Base-by-base conservation (phyloP, 2,113 vertebrate species). In the Taxidea taxus region DNA sequence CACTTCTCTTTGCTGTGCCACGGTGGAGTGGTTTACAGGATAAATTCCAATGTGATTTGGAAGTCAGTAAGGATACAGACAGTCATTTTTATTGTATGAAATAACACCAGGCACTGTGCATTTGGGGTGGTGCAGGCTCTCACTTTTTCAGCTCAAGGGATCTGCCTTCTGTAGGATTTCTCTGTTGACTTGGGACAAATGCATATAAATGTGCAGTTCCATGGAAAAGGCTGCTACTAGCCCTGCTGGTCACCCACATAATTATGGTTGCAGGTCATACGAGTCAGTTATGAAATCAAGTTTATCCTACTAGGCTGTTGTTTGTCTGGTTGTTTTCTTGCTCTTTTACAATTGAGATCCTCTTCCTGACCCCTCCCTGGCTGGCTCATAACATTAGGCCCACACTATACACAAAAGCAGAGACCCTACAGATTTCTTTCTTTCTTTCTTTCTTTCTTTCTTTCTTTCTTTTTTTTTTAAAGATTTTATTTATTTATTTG, bases 201-300 rank as follows among this genome's bases (percentile, higher is more conserved):
- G n/a, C 1, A 20, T 2, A 16, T 15, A 2, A 68, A 44, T 81
- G 29, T 60, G 31, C 1, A 72, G 11, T 72, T 51, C 3, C 2
- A 6, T 14, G 6, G 25, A 18, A 56, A 95, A 54, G 0, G 10
- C 14, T 18, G 3, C 2, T 31, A 29, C 5, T 49, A 72, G 0
- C 62, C 6, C 20, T 9, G 0, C 0, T 16, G 14, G 47, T 60
- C 66, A 87, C 2, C 2, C 11, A 23, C 25, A 8, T 34, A 27
- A 72, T n/a, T 18, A 3, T 8, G 15, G 2, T 21, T 56, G 14
- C 18, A 85, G 4, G 10, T 16, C 0, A 0, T 80, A 0, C 14
- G 9, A 93, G 0, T 86, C 27, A 72, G 34, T 7, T 21, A 29
- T 34, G 2, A 13, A 86, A 39, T 18, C 42, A 25, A 86, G 7